These are phyloP conservation scores for Laticauda colubrina DNA, from an alignment of 2,113 vertebrate genomes.

Conservation along the genomic window DNA sequence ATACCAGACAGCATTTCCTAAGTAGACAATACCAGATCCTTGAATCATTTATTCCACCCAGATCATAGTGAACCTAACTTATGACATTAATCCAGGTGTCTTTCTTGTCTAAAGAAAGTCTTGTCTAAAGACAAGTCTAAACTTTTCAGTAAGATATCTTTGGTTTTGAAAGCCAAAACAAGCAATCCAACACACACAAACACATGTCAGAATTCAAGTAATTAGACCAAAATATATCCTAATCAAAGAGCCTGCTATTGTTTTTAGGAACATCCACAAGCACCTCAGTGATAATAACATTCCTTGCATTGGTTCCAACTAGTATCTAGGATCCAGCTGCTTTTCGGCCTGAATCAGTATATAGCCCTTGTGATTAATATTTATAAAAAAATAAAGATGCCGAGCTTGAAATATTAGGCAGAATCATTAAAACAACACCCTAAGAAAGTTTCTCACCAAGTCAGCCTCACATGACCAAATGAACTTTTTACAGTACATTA, in stretches of 20 bases:
- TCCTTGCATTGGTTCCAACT: background rate
- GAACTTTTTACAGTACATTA: background rate
- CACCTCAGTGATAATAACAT: background rate
- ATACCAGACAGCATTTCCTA: conserved; percentile 54
- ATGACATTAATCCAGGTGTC: conserved; percentile 17
- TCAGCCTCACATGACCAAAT: background rate
- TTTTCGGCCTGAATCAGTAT: background rate
- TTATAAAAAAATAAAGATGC: background rate
- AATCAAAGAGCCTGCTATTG: background rate
- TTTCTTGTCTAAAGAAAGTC: background rate
- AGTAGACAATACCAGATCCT: conserved; percentile 44
- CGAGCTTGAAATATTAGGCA: background rate
- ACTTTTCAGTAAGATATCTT: background rate
- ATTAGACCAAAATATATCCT: background rate
- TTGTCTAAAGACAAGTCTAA: no score
- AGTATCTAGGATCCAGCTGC: background rate
- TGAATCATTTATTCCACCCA: conserved; percentile 38
- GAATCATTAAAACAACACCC: background rate
- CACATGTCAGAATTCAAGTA: background rate
- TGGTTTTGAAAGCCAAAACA: background rate
- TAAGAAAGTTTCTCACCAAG: background rate
- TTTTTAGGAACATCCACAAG: background rate
- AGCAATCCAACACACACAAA: background rate
- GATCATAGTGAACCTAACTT: background rate
- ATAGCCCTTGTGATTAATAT: background rate